These are phyloP conservation scores for Xylophagus ater DNA, from an alignment of 2,888 invertebrate genomes.

Conservation along the genomic window DNA sequence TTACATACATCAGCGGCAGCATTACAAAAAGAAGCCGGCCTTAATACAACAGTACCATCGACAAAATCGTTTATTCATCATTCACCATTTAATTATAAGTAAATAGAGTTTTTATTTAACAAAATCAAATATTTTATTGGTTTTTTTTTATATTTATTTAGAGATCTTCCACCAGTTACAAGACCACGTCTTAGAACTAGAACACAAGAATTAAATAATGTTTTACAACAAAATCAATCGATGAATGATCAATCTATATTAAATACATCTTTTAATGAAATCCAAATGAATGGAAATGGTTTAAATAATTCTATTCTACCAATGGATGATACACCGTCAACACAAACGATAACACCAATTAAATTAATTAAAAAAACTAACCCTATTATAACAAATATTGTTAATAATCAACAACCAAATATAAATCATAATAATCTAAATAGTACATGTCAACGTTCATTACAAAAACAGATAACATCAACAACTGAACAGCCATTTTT, in stretches of 20 bases:
- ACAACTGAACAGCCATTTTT: slow-evolving; percentile 13
- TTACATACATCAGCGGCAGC: slow-evolving; percentile 58
- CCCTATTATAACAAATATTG: slow-evolving; percentile 8
- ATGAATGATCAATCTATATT: too few species aligned
- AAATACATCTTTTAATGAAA: not conserved
- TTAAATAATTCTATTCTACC: too few species aligned
- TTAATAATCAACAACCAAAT: slow-evolving; percentile 14
- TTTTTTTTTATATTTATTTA: too few species aligned
- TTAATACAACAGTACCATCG: slow-evolving; percentile 39
- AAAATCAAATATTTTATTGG: not conserved
- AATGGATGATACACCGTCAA: not conserved
- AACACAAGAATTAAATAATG: slow-evolving; percentile 28
- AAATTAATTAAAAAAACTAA: slow-evolving; percentile 28
- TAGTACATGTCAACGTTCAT: slow-evolving; percentile 25
- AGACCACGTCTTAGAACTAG: slow-evolving; percentile 28
- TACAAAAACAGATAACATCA: slow-evolving; percentile 45
- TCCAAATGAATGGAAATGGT: too few species aligned
- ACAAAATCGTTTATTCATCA: slow-evolving; percentile 33
- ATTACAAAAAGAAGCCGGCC: slow-evolving; percentile 65
- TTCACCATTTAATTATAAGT: slow-evolving; percentile 32
- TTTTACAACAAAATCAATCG: too few species aligned
- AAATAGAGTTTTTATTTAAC: not conserved
- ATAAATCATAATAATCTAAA: slow-evolving; percentile 20
- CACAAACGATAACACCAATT: slow-evolving; percentile 24
- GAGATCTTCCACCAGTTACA: slow-evolving; percentile 25